phyloP scores from a whole-genome alignment of 2,797 vertebrate species.

The Poecilia gillii region DNA sequence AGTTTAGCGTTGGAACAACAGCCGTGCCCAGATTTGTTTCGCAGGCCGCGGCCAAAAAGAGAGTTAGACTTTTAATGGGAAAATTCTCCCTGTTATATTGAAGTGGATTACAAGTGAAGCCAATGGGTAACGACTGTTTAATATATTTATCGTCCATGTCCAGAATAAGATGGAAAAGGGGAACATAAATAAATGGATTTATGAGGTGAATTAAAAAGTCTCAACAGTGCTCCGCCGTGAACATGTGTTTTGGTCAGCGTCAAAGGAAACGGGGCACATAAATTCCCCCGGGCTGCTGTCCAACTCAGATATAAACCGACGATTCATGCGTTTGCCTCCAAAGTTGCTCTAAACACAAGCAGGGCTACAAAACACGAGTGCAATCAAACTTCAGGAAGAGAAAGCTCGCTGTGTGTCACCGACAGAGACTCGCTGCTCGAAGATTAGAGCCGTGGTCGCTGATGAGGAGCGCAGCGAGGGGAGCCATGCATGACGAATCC shows the following conservation, averaged over 20 bases:
- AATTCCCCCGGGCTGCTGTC: conserved; percentile 55
- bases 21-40: conserved; percentile 53
- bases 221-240: conserved; percentile 40
- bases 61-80: conserved; percentile 49
- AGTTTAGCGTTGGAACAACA: conserved; percentile 41
- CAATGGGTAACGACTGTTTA: conserved; percentile 56
- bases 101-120: conserved; percentile 66
- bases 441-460: conserved; percentile 68
- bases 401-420: conserved; percentile 64
- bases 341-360: conserved; percentile 32
- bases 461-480: conserved; percentile 39
- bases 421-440: conserved; percentile 66
- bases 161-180: conserved; percentile 30
- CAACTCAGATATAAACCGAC: conserved; percentile 50
- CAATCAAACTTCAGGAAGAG: conserved; percentile 69
- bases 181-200: conserved; percentile 44
- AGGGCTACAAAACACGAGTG: conserved; percentile 44
- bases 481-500: conserved; percentile 62
- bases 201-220: conserved; percentile 36
- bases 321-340: conserved; percentile 58
- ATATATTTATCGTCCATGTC: conserved; percentile 51
- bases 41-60: conserved; percentile 49
- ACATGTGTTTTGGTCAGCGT: conserved; percentile 51
- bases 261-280: conserved; percentile 45
- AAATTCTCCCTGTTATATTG: conserved; percentile 52